Base-by-base conservation (phyloP, 2,797 vertebrate species). In the Chiroxiphia lanceolata region DNA sequence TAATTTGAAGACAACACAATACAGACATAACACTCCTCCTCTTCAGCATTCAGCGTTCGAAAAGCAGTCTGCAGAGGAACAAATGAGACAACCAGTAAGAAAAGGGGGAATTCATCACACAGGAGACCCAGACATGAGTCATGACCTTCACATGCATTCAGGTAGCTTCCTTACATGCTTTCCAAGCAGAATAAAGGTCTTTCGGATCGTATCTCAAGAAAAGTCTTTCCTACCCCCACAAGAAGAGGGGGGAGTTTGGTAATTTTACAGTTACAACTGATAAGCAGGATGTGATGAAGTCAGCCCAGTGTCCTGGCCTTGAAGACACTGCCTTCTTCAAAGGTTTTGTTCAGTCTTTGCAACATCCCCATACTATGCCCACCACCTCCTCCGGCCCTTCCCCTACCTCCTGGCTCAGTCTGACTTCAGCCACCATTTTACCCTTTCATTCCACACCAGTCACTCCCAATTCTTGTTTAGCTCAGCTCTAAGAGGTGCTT, bases 1-100 rank as follows among this genome's bases (percentile, higher is more conserved):
- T 79, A 90, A 93, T 82, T 4, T 70, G 74, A 94, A 96, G 81
- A 80, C 67, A 76, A 67, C 20, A 79, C n/a, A 84, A 60, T 27
- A 42, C 27, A 64, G 3, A 3, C 1, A 9, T 59, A 91, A 56
- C 26, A 16, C 33, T 92, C 48, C 60, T 71, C 53, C 15, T 85
- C 75, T 82, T 64, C 7, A 6, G 61, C 13, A 34, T 53, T 53
- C n/a, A 29, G 31, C 38, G 27, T 77, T 84, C 57, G 59, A 84
- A 89, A 91, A 94, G 70, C 19, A 1, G 13, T 60, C 59, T 59
- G 54, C 51, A 80, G 76, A 63, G 0, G 3, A 70, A 64, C 29
- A 68, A 57, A 93, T 14, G 19, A 88, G 70, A 85, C 40, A 88
- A 69, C 11, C 21, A 25, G 36, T 21, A 48, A 91, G 72, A 57